Evolutionary conservation across 2,888 invertebrate species (phyloP).

Genomic region (Sthenelais limicola): DNA sequence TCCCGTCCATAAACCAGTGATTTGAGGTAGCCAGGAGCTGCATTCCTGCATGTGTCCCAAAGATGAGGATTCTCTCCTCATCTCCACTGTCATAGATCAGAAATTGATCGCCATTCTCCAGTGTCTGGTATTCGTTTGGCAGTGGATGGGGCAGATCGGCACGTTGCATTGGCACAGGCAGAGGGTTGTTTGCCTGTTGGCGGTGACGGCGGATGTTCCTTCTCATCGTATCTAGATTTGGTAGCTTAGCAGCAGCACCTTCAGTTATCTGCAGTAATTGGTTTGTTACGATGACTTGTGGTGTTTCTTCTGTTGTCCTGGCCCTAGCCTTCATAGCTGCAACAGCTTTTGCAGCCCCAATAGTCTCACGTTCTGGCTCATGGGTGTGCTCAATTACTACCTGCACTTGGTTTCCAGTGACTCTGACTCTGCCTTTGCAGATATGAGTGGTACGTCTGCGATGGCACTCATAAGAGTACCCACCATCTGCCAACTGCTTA

Average conservation of each 20-base stretch:
- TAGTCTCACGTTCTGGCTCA: not conserved
- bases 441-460: not conserved
- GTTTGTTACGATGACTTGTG: not conserved
- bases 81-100: not conserved
- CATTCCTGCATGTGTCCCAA: not conserved
- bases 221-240: not conserved
- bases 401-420: not conserved
- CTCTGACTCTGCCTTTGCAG: not conserved
- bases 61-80: not conserved
- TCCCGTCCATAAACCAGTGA: conserved; percentile 1
- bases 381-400: not conserved
- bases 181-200: not conserved
- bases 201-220: not conserved
- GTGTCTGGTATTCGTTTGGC: not conserved
- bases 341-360: not conserved
- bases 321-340: not conserved
- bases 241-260: not conserved
- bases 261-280: not conserved
- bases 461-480: not conserved
- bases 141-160: not conserved
- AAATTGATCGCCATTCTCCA: not conserved
- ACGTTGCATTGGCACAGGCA: not conserved
- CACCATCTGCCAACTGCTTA: not conserved
- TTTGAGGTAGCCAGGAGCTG: not conserved
- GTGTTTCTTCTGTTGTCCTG: not conserved